Conservation (phyloP, 2,113 vertebrate genomes). For the Diadophis punctatus region DNA sequence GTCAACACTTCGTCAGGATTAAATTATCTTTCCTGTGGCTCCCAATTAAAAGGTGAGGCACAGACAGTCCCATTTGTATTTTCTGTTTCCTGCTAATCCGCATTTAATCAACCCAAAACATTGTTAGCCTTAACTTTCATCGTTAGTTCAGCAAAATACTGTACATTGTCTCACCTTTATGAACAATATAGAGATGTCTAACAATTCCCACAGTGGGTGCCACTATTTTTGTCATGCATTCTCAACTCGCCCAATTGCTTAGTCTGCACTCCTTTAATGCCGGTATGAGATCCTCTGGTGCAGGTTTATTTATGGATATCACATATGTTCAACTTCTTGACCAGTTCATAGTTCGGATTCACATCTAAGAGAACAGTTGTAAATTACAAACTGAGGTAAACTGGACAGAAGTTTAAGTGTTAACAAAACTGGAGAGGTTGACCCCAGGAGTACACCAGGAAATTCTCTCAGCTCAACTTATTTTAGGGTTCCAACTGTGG, state of each 20-base stretch:
- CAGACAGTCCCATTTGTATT: not conserved
- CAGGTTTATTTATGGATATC: not conserved
- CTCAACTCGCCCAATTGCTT: not conserved
- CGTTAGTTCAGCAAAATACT: not conserved
- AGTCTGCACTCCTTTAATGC: not conserved
- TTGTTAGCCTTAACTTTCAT: not conserved
- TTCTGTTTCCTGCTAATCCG: not conserved
- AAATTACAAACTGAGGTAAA: not conserved
- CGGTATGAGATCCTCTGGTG: not conserved
- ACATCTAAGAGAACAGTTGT: not conserved
- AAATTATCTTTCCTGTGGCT: not conserved
- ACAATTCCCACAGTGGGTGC: not conserved
- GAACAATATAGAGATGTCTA: not conserved
- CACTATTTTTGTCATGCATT: not conserved
- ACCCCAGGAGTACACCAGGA: not conserved
- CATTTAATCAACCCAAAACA: not conserved
- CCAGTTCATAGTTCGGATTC: not conserved
- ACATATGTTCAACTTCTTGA: not conserved
- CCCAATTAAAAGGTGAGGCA: not conserved
- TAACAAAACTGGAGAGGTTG: not conserved
- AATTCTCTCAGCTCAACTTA: not conserved
- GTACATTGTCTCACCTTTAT: not conserved
- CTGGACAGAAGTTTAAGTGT: not conserved
- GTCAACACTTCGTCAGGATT: not conserved
- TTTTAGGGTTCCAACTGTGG: not conserved